Conservation (phyloP, 64 coral and sea anemone genomes). For the Pachyseris speciosa region DNA sequence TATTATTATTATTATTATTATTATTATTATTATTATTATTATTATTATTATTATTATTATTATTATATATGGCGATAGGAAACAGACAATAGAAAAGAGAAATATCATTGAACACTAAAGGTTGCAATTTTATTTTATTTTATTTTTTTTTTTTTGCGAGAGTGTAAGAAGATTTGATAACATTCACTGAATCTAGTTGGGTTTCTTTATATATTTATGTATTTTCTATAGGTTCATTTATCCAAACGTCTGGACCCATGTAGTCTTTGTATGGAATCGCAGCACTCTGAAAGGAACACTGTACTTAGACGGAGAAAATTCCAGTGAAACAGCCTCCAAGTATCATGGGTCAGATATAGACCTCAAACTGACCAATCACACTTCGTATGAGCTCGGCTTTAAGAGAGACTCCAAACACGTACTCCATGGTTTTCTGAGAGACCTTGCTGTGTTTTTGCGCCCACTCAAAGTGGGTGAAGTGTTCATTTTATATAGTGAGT, state of each 20-base stretch:
- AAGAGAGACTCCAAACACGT: conserved; percentile 66
- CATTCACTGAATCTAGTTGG: too few species aligned
- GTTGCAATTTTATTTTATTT: too few species aligned
- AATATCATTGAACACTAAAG: too few species aligned
- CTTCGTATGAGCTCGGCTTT: conserved; percentile 70
- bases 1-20: too few species aligned
- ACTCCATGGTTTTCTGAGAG: conserved; percentile 73
- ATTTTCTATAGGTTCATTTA: background rate
- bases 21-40: too few species aligned
- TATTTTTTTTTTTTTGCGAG: too few species aligned
- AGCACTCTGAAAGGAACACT: background rate
- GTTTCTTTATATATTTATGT: too few species aligned
- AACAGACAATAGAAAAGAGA: too few species aligned
- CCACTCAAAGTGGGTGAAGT: conserved; percentile 8
- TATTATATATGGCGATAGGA: too few species aligned
- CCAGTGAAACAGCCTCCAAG: background rate
- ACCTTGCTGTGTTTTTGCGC: conserved; percentile 60
- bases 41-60: too few species aligned
- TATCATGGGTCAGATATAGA: background rate
- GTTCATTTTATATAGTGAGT: conserved; percentile 62
- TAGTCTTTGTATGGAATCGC: conserved; percentile 49
- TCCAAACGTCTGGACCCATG: conserved; percentile 10
- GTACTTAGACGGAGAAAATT: background rate
- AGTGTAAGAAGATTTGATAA: too few species aligned
- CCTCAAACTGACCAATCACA: conserved; percentile 56